Evolutionary conservation across 2,888 invertebrate genomes (phyloP), one percentile per base, ranked within the genome.

Genomic region (Trichopoda pennipes): DNA sequence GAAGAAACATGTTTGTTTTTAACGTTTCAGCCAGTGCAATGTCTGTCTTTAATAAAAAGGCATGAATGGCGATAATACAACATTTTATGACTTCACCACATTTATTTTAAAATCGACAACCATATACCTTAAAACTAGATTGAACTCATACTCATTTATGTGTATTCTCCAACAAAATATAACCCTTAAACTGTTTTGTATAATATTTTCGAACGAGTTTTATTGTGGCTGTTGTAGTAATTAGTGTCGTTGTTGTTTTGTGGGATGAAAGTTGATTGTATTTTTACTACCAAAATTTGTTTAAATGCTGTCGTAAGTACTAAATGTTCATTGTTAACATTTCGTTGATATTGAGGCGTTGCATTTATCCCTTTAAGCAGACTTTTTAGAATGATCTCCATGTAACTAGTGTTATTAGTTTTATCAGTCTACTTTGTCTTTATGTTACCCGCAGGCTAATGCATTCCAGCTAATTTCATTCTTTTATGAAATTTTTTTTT

Each of bases 321-420:
- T 84, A 82, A 85, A 86, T 74, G 85, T 80, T 85, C 85, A 85
- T 85, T 85, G 85, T 81, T 83, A 83, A 75, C 84, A 85, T 83
- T 80, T 56, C 70, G 17, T 63, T 78, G 64, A 70, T 73, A 44
- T 35, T 73, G 16, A 44, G 61, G 47, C 23, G 42, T 51, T 53
- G 53, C 63, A 69, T 68, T 72, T 28, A 28, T 28, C 8, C 8
- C 8, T 28, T 4, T 76, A 12, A 1, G 8, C 10, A 53, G n/a
- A 16, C 17, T 68, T 47, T 49, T 53, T 53, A 55, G n/a, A 69
- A 17, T 61, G 6, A 16, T 56, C 7, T 10, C n/a, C 44, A 47
- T 55, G 51, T 42, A 47, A 69, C 64, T 76, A 66, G 66, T 75
- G 44, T 49, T 69, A 60, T 74, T 74, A 61, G 70, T 68, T 58